Evolutionary conservation across 2,113 vertebrate species (phyloP).

Genomic region (Chaenogobius annularis): DNA sequence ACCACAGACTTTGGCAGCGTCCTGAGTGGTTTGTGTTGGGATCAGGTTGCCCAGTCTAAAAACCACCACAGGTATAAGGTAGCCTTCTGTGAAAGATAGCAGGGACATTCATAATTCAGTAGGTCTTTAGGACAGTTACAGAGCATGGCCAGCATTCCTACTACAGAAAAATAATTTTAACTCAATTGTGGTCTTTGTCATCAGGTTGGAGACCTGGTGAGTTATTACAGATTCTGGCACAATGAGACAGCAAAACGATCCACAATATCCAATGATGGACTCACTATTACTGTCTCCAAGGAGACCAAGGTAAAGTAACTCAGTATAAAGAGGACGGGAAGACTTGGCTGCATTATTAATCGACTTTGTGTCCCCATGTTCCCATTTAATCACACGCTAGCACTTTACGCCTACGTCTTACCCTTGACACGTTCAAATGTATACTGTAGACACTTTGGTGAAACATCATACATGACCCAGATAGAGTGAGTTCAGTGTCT

Average conservation of each 20-base stretch:
- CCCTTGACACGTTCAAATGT: conserved; percentile 3
- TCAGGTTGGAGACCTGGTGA: conserved; percentile 88
- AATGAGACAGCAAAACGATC: conserved; percentile 85
- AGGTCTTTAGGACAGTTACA: conserved; percentile 37
- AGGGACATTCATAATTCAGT: conserved; percentile 72
- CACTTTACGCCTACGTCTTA: not conserved
- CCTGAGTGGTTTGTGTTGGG: conserved; percentile 37
- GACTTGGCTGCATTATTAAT: conserved; percentile 71
- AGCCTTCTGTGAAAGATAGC: conserved; percentile 63
- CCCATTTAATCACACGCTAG: conserved; percentile 14
- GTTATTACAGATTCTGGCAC: conserved; percentile 91
- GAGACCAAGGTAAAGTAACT: conserved; percentile 95
- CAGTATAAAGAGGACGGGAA: conserved; percentile 65
- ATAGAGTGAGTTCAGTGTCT: not conserved
- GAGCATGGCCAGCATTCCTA: not conserved
- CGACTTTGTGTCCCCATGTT: conserved; percentile 36
- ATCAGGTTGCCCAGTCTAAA: conserved; percentile 73
- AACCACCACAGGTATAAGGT: conserved; percentile 72
- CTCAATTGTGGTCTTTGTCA: conserved; percentile 37
- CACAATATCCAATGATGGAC: conserved; percentile 81
- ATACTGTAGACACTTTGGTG: not conserved
- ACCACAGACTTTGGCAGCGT: conserved; percentile 20
- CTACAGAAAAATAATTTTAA: conserved; percentile 23
- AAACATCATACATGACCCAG: not conserved
- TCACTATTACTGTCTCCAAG: conserved; percentile 85